Percentiles rank a stretch among this genome's conserved stretches.
Conservation (phyloP, 2,113 vertebrate genomes). For the Dromas ardeola region DNA sequence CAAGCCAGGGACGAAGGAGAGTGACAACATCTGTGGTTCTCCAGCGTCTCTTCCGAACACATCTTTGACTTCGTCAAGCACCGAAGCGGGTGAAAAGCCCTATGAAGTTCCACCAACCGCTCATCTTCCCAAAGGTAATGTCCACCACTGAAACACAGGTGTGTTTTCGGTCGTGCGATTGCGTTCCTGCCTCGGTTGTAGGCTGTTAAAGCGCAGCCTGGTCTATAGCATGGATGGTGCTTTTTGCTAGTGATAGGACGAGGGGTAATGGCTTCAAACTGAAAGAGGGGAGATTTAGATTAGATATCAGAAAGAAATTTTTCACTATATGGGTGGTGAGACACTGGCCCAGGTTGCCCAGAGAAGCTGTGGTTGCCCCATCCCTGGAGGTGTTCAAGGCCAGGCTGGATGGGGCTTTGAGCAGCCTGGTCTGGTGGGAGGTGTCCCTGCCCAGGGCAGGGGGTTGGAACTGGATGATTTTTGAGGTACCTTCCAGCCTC, state of each 20-base stretch:
- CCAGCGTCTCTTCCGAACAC: conserved; percentile 32
- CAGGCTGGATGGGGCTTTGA: neutral
- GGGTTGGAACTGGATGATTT: neutral
- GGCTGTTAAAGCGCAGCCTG: neutral
- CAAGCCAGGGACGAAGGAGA: conserved; percentile 81
- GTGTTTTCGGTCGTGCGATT: neutral
- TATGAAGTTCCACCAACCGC: conserved; percentile 58
- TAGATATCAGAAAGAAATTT: neutral
- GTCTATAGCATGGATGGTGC: neutral
- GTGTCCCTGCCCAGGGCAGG: neutral
- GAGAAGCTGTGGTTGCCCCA: neutral
- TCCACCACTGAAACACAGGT: neutral
- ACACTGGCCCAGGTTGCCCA: neutral
- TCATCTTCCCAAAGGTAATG: conserved; percentile 76
- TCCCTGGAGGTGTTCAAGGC: neutral
- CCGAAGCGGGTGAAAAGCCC: conserved; percentile 28
- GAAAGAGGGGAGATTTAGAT: neutral
- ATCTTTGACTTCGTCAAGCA: conserved; percentile 19
- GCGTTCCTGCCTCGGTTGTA: neutral
- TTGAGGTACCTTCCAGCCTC: neutral
- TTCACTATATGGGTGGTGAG: neutral
- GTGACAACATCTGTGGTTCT: conserved; percentile 86
- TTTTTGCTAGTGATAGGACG: neutral
- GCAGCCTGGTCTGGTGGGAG: neutral
- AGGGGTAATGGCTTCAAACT: neutral